Base-by-base conservation (phyloP, 2,113 vertebrate species). In the Scolopax mira region DNA sequence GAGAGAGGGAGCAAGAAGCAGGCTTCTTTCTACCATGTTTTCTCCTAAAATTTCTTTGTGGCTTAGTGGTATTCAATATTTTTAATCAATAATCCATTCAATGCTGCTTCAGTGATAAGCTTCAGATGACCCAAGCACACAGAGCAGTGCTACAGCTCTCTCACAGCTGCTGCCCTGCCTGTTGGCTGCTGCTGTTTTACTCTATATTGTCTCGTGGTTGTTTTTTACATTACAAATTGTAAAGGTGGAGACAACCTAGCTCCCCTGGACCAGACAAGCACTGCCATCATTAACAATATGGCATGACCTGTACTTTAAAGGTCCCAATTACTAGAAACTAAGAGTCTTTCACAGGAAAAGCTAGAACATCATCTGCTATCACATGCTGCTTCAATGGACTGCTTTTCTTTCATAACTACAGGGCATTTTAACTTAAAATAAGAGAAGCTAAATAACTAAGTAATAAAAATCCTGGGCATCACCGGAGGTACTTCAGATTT, bases 1-100 rank as follows among this genome's bases (percentile, higher is more conserved):
- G 49, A 46, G 18, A 22, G 21, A 79, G 49, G 8, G 18, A 52
- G 35, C 16, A 44, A 91, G 77, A 19, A 83, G 28, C 24, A 65
- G 44, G 54, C 27, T 74, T 54, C 35, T 85, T 61, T 51, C 12
- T 27, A 24, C 30, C 0, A 0, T 24, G 51, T 70, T 60, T 84
- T 74, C 94, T 78, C 71, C 77, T 35, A 18, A 31, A 55, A 60
- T 75, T 74, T 90, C 77, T 92, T 71, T 75, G 69, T 84, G 83
- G 83, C 52, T 90, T 44, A 42, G 72, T 17, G 27, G 60, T 18
- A 74, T 64, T 93, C 52, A 12, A 71, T 93, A 84, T 67, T 94
- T 95, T 81, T 19, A n/a, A 92, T 95, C 94, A 57, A 94, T 95
- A 89, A 86, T 39, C 83, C 81, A 39, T 58, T 81, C 77, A 74